Evolutionary conservation across 2,113 vertebrate genomes (phyloP).

Genomic region (Esox niger): DNA sequence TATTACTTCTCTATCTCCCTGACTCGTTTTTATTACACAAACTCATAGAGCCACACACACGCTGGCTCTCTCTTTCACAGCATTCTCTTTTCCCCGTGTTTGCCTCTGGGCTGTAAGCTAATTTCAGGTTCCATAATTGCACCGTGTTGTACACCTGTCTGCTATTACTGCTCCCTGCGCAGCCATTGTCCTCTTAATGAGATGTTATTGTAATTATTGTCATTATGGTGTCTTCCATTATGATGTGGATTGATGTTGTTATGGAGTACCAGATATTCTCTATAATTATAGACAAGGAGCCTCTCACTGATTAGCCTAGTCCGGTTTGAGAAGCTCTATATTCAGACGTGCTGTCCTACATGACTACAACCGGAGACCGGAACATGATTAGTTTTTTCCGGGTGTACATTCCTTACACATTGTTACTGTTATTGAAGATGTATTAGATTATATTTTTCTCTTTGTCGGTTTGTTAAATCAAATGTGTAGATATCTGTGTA

Average conservation of each 20-base stretch:
- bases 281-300: constrained; percentile 54
- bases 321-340: constrained; percentile 31
- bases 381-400: too few relatives aligned
- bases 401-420: too few relatives aligned
- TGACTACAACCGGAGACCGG: too few relatives aligned
- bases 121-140: constrained; percentile 98
- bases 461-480: too few relatives aligned
- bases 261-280: constrained; percentile 69
- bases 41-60: constrained; percentile 20
- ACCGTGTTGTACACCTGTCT: constrained; percentile 98
- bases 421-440: too few relatives aligned
- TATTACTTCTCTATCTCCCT: constrained; percentile 39
- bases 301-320: too few relatives aligned
- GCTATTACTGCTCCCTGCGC: constrained; percentile 86
- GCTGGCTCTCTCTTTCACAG: not conserved
- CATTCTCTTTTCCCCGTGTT: constrained; percentile 57
- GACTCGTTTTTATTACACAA: constrained; percentile 23
- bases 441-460: too few relatives aligned
- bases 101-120: constrained; percentile 93
- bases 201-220: constrained; percentile 81
- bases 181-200: constrained; percentile 81
- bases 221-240: constrained; percentile 76
- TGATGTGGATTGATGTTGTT: constrained; percentile 75
- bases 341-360: too few relatives aligned
- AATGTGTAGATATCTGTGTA: too few relatives aligned